Base-by-base conservation (phyloP, 2,797 vertebrate genomes). In the Falco biarmicus region DNA sequence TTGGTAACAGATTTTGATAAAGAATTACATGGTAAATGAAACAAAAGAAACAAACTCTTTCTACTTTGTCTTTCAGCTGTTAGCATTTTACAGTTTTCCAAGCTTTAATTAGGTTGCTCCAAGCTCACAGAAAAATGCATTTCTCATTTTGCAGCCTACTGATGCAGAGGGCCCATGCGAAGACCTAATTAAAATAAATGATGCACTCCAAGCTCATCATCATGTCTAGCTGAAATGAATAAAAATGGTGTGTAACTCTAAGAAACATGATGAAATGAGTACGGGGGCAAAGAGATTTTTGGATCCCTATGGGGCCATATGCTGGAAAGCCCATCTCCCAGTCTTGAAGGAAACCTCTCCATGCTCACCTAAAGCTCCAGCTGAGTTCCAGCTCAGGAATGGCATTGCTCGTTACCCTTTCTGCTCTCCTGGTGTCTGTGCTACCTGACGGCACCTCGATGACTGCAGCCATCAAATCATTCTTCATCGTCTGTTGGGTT, bases 81-180 rank as follows among this genome's bases (percentile, higher is more conserved):
- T 17, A 56, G 50, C 20, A 70, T 91, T 88, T 89, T 81, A 21
- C 37, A 56, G 47, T 87, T 84, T 90, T 76, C 10, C 63, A 84
- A 43, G 76, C 17, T 92, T 89, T 94, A 93, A 93, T 77, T 71
- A 19, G 48, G 19, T 92, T 84, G 15, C 69, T 92, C 32, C 73
- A 75, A 85, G n/a, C 81, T 95, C 68, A 68, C n/a, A 53, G 53
- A 63, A 63, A 43, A 65, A 16, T 54, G 5, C 6, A 39, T 79
- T 94, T 93, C 63, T 93, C 71, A 90, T 95, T 95, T 97, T 93
- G 77, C 76, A 77, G 64, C 9, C 75, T 95, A 84, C 21, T 73
- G 45, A 51, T 68, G 57, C 85, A 45, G 26, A 59, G 70, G 28
- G 86, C 11, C 32, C 54, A 71, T 8, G 51, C 2, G 4, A 86